Base-by-base conservation (phyloP, 1,140 invertebrate species). In the Ceratina calcarata region DNA sequence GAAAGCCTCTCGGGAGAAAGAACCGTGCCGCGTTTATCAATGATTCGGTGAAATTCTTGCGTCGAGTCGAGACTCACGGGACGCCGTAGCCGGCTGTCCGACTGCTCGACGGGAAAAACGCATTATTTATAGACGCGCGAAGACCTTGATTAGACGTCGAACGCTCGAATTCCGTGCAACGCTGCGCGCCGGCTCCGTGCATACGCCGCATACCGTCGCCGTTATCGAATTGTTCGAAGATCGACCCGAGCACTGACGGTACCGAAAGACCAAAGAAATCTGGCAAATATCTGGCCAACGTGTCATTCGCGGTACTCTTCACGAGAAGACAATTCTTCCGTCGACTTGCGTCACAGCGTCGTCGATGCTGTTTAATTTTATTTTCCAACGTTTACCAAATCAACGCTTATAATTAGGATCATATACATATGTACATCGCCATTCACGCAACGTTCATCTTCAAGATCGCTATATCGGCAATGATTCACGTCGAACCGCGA, bases 101-200 rank as follows among this genome's bases (percentile, higher is more conserved):
- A 64, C 72, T 66, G 53, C 80, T 65, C 68, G 69, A n/a, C 53
- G 53, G 37, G 82, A 89, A 80, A 85, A 86, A 89, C 82, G 85
- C 70, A 89, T 91, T 91, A 91, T 91, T 91, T 91, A 91, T 91
- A 91, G 88, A 86, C 78, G 49, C 60, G 73, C 72, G 65, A 69
- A 79, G 86, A 89, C 90, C 90, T 91, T 91, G 90, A 91, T 91
- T 89, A 86, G 66, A 78, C 69, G 71, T 49, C 55, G 65, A 68
- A 68, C 51, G 13, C 18, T 27, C 37, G 65, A 58, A 68, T 18
- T 22, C 18, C 4, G 37, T 61, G 55, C 57, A 78, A 62, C 57
- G n/a, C 10, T 45, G 37, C 37, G 6, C 37, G 10, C 37, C 22
- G 55, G 2, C 66, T 27, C 66, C 22, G 0, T 27, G 66, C 45